phyloP scores from a whole-genome alignment of 2,888 invertebrate genomes.

The Diplazon laetatorius region DNA sequence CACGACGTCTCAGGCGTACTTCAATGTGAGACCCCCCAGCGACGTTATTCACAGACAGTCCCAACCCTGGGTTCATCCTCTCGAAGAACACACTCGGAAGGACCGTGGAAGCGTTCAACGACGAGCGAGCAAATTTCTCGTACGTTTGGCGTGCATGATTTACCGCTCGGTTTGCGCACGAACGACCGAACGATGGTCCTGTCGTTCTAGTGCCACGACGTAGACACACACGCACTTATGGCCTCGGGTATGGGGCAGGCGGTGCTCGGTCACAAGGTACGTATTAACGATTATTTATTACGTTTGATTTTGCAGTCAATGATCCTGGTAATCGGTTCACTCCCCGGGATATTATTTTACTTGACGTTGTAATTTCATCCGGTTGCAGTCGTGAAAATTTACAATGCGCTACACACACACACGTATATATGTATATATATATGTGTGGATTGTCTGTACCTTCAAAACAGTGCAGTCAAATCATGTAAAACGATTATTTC shows the following conservation, averaged over 20 bases:
- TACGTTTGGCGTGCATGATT: conserved; percentile 60
- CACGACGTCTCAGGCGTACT: neutral
- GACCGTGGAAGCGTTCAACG: conserved; percentile 57
- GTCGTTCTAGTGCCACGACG: conserved; percentile 23
- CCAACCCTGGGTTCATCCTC: conserved; percentile 14
- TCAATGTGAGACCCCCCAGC: conserved; percentile 51
- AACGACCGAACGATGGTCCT: conserved; percentile 38
- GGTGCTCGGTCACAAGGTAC: conserved; percentile 51
- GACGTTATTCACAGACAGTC: conserved; percentile 33
- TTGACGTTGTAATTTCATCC: conserved; percentile 55
- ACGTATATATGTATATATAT: conserved; percentile 26
- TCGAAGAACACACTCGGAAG: conserved; percentile 11
- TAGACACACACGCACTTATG: conserved; percentile 60
- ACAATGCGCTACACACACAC: conserved; percentile 34
- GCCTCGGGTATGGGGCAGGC: conserved; percentile 28
- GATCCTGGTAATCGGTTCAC: conserved; percentile 53
- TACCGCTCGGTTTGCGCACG: conserved; percentile 53
- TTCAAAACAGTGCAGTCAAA: neutral
- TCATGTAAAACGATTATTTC: neutral
- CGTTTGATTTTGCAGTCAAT: conserved; percentile 63
- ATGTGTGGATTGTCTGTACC: conserved; percentile 12
- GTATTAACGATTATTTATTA: conserved; percentile 65
- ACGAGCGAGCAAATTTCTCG: conserved; percentile 62
- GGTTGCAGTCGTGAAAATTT: conserved; percentile 45
- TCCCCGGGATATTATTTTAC: conserved; percentile 53